Percentiles rank a stretch among this genome's conserved stretches.
phyloP scores from a whole-genome alignment of 1,140 invertebrate genomes.

The Drosophila rhopaloa region DNA sequence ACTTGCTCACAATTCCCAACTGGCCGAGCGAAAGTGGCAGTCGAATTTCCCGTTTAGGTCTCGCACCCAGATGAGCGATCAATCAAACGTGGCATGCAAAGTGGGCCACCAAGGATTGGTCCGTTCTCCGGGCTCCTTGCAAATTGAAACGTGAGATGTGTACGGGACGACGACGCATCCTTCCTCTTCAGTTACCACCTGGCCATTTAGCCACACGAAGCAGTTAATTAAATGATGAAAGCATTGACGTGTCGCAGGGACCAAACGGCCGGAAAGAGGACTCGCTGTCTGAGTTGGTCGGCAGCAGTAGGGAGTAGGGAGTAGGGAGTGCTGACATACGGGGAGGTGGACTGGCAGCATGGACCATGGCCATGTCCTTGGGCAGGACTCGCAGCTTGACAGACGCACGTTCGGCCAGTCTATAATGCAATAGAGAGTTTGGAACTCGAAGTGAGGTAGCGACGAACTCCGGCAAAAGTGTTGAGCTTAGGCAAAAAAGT shows the following conservation, averaged over 20 bases:
- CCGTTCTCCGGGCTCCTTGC: conserved; percentile 41
- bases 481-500: not conserved
- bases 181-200: conserved; percentile 17
- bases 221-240: conserved; percentile 83
- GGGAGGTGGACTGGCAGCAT: not conserved
- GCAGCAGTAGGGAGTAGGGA: not conserved
- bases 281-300: conserved; percentile 10
- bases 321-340: conserved; percentile 24
- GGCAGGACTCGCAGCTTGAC: conserved; percentile 11
- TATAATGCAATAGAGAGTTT: conserved; percentile 34
- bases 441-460: not conserved
- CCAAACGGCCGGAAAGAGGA: conserved; percentile 19
- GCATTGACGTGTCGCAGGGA: conserved; percentile 75
- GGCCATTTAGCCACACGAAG: conserved; percentile 50
- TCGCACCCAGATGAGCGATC: conserved; percentile 43
- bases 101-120: conserved; percentile 32
- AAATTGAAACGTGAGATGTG: conserved; percentile 36
- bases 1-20: conserved; percentile 28
- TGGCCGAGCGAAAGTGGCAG: conserved; percentile 50
- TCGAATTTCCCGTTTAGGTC: conserved; percentile 64
- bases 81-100: conserved; percentile 69
- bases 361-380: conserved; percentile 11
- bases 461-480: not conserved
- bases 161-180: conserved; percentile 13
- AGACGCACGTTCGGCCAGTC: conserved; percentile 41